Evolutionary conservation across 2,888 invertebrate species (phyloP), one percentile per base, ranked within the genome.

Genomic region (Netelia melanura): DNA sequence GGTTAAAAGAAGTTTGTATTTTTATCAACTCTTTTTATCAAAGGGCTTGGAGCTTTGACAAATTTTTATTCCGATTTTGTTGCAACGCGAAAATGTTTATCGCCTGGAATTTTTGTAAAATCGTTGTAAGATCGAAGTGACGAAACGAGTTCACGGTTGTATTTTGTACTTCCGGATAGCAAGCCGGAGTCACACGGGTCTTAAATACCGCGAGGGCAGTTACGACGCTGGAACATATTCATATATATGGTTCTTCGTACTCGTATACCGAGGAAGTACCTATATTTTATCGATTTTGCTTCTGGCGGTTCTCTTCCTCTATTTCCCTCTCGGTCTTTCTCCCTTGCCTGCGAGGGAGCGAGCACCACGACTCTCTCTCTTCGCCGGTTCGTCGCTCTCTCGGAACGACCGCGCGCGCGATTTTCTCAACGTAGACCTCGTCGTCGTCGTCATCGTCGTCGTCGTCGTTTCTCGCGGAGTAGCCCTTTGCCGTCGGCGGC

Each of bases 251-350:
- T 23, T 21, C 10, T 10, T 43, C 61, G 62, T 54, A 30, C 68
- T 68, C 68, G 25, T 48, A 25, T 78, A 52, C 38, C 58, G 56
- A 61, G 62, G 70, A 78, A 74, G 77, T 84, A 81, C 74, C 84
- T 81, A 84, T 81, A 81, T 84, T 81, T 81, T 77, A 84, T 81
- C 77, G 84, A 81, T 81, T 84, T 78, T 77, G 81, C 74, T 81
- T 70, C 58, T 81, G 76, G 84, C 71, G 72, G 58, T 77, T 77
- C 56, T 76, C 56, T 67, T 58, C 48, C 56, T 38, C 23, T 30
- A 17, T 62, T 25, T 75, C 64, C 38, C 72, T 61, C 62, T 61
- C 64, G 23, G 17, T 74, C 44, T 78, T 43, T 58, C 17, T 70
- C 78, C 62, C 38, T 65, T 30, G 77, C 48, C 71, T 17, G 67